Conservation (phyloP, 2,888 invertebrate species). For the Phaedon cochleariae region DNA sequence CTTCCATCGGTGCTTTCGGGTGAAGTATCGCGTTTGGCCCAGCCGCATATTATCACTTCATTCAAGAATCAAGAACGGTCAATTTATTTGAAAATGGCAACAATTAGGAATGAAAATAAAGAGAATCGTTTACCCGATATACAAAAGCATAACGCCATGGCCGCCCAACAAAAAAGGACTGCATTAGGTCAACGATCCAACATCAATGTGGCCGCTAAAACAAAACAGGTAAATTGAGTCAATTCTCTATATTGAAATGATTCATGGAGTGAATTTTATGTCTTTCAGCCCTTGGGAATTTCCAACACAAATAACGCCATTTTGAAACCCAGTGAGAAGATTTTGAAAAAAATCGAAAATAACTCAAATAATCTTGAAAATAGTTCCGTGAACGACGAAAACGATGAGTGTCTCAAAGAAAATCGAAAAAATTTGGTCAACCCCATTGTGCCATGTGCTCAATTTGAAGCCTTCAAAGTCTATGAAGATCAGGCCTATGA, state of each 20-base stretch:
- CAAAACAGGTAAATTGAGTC: constrained; percentile 54
- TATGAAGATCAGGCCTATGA: constrained; percentile 70
- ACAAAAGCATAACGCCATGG: constrained; percentile 59
- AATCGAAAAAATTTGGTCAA: constrained; percentile 48
- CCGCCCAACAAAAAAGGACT: constrained; percentile 65
- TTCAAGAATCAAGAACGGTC: neutral
- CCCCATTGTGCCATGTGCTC: constrained; percentile 70
- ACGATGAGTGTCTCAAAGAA: constrained; percentile 34
- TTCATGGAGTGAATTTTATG: no score
- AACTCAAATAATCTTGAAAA: constrained; percentile 5
- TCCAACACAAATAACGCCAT: constrained; percentile 19
- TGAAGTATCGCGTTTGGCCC: constrained; percentile 1
- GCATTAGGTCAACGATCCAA: constrained; percentile 68
- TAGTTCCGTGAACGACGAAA: constrained; percentile 13
- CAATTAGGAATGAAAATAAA: constrained; percentile 79
- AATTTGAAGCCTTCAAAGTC: constrained; percentile 80
- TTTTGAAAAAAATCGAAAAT: constrained; percentile 20
- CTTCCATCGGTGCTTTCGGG: constrained; percentile 15
- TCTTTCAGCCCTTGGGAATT: constrained; percentile 43
- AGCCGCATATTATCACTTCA: neutral
- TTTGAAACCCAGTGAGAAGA: constrained; percentile 19
- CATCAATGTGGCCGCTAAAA: constrained; percentile 38
- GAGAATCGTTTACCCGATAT: constrained; percentile 70
- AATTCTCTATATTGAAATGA: no score
- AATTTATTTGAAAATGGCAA: constrained; percentile 67